These are phyloP conservation scores for Pangasius krempfi DNA, from an alignment of 2,797 vertebrate species.

Conservation along the genomic window DNA sequence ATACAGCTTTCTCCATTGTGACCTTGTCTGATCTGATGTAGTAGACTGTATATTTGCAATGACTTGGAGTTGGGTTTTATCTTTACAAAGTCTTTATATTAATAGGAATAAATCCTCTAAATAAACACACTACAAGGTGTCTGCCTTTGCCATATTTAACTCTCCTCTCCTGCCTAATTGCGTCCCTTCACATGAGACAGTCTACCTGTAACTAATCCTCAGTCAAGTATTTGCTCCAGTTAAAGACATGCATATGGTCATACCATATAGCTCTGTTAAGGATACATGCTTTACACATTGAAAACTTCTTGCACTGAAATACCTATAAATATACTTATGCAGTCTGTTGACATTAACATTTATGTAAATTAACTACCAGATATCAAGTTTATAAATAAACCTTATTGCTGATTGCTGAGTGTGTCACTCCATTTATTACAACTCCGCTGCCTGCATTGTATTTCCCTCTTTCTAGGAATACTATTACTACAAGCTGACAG, in stretches of 20 bases:
- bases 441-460: background rate
- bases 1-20: constrained; percentile 33
- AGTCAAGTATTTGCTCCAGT: background rate
- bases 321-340: background rate
- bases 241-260: background rate
- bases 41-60: background rate
- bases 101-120: background rate
- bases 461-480: constrained; percentile 40
- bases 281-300: background rate
- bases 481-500: constrained; percentile 35
- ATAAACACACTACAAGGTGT: constrained; percentile 2
- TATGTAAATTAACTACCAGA: background rate
- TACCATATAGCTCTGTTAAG: background rate
- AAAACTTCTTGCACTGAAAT: background rate
- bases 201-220: constrained; percentile 6
- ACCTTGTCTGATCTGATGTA: constrained; percentile 48
- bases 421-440: background rate
- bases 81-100: background rate
- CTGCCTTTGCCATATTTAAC: background rate
- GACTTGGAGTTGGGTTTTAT: background rate
- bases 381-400: constrained; percentile 9
- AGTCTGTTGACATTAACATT: background rate
- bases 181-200: background rate
- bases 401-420: background rate
- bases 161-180: background rate